Evolutionary conservation across 1,140 invertebrate genomes (phyloP).

Genomic region (Andrena cerasifolii): DNA sequence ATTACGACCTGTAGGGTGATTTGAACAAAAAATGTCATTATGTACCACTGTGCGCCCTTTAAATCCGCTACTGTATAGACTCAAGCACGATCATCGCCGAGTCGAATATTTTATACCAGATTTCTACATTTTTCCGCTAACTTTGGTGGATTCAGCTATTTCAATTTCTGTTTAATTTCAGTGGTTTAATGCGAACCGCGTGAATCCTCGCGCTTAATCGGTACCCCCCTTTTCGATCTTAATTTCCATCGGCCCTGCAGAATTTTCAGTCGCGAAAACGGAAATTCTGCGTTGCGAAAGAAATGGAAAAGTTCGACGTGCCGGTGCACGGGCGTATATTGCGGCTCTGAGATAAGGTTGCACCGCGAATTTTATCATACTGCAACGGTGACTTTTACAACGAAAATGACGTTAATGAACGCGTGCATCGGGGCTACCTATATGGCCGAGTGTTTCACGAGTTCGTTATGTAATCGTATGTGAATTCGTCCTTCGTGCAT

Average conservation of each 20-base stretch:
- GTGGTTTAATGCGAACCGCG: neutral
- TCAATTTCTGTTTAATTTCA: neutral
- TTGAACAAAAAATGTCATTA: too few relatives aligned
- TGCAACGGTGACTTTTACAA: constrained; percentile 38
- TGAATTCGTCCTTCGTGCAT: constrained; percentile 62
- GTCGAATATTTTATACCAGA: too few relatives aligned
- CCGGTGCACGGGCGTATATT: neutral
- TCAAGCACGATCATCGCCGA: too few relatives aligned
- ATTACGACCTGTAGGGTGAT: too few relatives aligned
- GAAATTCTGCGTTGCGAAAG: too few relatives aligned
- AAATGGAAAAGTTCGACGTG: constrained; percentile 4
- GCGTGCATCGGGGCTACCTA: neutral
- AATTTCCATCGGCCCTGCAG: neutral
- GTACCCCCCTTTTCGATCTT: neutral
- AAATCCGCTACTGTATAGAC: too few relatives aligned
- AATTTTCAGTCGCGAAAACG: neutral
- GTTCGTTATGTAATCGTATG: constrained; percentile 64
- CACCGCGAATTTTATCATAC: constrained; percentile 51
- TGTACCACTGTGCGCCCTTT: too few relatives aligned
- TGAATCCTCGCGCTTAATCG: too few relatives aligned
- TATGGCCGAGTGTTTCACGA: constrained; percentile 37
- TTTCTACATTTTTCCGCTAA: too few relatives aligned
- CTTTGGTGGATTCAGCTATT: too few relatives aligned
- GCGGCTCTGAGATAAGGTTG: constrained; percentile 25
- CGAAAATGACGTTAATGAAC: constrained; percentile 25